Percentiles rank a stretch among this genome's conserved stretches.
Conservation (phyloP, 2,113 vertebrate genomes). For the Daphoenositta chrysoptera region DNA sequence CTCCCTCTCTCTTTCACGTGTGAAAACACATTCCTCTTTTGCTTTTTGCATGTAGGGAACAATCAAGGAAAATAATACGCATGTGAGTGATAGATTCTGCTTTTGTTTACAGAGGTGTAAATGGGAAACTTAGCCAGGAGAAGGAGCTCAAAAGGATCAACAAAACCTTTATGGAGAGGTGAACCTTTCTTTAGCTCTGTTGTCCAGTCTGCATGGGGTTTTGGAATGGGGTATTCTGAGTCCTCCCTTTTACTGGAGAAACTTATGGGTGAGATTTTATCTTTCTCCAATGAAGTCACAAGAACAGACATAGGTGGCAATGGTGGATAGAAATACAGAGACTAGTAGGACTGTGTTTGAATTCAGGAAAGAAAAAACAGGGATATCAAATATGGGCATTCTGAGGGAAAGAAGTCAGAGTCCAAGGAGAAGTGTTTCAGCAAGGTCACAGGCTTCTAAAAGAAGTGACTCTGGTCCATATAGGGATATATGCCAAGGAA, state of each 20-base stretch:
- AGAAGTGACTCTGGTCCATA: background rate
- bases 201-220: background rate
- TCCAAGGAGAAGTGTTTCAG: background rate
- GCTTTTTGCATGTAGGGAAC: background rate
- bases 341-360: background rate
- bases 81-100: background rate
- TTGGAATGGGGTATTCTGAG: background rate
- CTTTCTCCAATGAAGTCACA: background rate
- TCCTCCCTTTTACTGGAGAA: background rate
- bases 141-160: background rate
- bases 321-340: background rate
- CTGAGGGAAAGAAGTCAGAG: background rate
- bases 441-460: background rate
- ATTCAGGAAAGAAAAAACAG: background rate
- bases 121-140: background rate
- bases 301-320: background rate
- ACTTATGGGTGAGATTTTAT: background rate
- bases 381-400: background rate
- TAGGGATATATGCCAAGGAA: background rate
- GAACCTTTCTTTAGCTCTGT: background rate
- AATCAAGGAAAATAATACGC: constrained; percentile 2
- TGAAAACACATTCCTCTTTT: constrained; percentile 19
- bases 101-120: constrained; percentile 25
- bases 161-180: background rate
- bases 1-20: background rate